Evolutionary conservation across 2,797 vertebrate genomes (phyloP).

Genomic region (Cynopterus sphinx): DNA sequence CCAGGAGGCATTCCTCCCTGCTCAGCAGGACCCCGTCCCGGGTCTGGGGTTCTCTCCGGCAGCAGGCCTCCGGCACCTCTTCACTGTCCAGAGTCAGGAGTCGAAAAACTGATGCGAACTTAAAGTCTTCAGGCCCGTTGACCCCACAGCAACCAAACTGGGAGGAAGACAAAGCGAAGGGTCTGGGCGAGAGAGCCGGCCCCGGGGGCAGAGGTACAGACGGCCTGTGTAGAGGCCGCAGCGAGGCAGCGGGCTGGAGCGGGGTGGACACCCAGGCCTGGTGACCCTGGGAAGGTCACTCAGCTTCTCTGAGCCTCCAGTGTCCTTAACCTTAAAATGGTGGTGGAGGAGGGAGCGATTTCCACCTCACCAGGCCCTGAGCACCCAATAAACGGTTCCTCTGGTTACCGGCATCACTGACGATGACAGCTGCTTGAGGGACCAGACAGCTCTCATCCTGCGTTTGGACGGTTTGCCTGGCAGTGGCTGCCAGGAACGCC

Average conservation of each 20-base stretch:
- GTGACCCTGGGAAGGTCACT: neutral
- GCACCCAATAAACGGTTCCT: fast-evolving
- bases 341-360: fast-evolving
- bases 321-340: neutral
- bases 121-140: slow-evolving; percentile 93
- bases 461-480: neutral
- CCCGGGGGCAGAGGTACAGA: fast-evolving
- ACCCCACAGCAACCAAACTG: slow-evolving; percentile 96
- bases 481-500: fast-evolving
- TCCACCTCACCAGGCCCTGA: neutral
- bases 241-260: fast-evolving
- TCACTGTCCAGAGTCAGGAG: slow-evolving; percentile 80
- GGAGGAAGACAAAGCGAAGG: neutral
- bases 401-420: fast-evolving
- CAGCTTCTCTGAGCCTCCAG: neutral
- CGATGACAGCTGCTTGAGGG: neutral
- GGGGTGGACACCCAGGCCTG: neutral
- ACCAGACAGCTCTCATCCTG: fast-evolving
- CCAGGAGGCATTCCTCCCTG: slow-evolving; percentile 89
- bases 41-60: slow-evolving; percentile 87
- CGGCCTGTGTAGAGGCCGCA: too few species aligned
- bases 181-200: neutral
- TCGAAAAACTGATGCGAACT: slow-evolving; percentile 86
- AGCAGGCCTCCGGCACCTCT: slow-evolving; percentile 90
- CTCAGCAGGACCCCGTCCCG: slow-evolving; percentile 85